These are phyloP conservation scores for Lagodon rhomboides DNA, from an alignment of 2,797 vertebrate genomes.

Conservation along the genomic window DNA sequence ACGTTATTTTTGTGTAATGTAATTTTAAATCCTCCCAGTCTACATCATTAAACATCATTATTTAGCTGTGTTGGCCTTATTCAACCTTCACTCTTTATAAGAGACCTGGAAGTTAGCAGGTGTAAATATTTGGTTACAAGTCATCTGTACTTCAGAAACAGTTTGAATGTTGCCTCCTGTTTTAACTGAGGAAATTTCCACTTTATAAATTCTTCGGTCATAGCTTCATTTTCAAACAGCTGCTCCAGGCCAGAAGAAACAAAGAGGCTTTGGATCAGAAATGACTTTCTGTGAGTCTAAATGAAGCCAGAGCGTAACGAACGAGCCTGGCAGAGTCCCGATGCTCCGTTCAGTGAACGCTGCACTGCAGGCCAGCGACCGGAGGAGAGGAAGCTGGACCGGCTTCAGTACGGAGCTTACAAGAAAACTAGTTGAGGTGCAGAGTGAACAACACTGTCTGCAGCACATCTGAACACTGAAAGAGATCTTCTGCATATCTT, in stretches of 20 bases:
- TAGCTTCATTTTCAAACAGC: background rate
- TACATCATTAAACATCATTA: too few relatives aligned
- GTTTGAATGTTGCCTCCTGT: too few relatives aligned
- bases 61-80: too few relatives aligned
- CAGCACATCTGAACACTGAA: background rate
- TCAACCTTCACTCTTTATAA: too few relatives aligned
- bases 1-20: too few relatives aligned
- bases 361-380: background rate
- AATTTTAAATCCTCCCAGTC: too few relatives aligned
- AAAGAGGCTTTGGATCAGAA: background rate
- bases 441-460: background rate
- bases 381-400: background rate
- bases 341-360: too few relatives aligned
- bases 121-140: too few relatives aligned
- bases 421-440: background rate
- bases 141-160: background rate
- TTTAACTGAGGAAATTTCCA: background rate
- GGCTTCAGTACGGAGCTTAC: background rate
- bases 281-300: background rate
- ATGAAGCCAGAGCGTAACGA: too few relatives aligned
- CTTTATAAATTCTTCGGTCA: background rate
- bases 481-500: constrained; percentile 1
- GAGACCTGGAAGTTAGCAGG: too few relatives aligned
- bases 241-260: background rate
- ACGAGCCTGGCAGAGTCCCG: too few relatives aligned